Evolutionary conservation across 2,888 invertebrate genomes (phyloP).

Genomic region (Biston betularia): DNA sequence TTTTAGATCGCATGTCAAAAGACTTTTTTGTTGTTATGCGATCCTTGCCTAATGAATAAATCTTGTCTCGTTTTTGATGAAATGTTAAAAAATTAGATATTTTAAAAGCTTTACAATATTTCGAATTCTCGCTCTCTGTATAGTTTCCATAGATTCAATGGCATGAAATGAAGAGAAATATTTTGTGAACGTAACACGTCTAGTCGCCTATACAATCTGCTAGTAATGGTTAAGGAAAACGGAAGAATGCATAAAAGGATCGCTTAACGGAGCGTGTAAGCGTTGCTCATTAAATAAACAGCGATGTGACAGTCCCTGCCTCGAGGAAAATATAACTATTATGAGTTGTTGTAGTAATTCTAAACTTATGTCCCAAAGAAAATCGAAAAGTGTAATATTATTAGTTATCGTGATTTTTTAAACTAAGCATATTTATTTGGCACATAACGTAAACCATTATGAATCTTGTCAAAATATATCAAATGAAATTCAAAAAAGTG

Average conservation of each 20-base stretch:
- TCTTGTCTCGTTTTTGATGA: too few relatives aligned
- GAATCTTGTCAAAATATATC: too few relatives aligned
- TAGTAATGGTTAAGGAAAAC: conserved; percentile 19
- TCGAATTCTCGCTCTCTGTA: neutral
- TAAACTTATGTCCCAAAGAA: neutral
- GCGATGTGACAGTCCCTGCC: neutral
- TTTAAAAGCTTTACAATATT: neutral
- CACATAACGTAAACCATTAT: too few relatives aligned
- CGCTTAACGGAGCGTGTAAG: conserved; percentile 19
- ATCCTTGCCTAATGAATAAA: too few relatives aligned
- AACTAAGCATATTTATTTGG: too few relatives aligned
- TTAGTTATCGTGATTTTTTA: too few relatives aligned
- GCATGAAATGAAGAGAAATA: neutral
- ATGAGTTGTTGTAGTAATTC: neutral
- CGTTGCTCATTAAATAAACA: conserved; percentile 23
- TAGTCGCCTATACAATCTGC: conserved; percentile 8
- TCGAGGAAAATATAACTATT: neutral
- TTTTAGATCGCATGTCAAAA: too few relatives aligned
- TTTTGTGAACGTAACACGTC: neutral
- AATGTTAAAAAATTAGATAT: too few relatives aligned
- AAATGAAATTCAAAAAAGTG: too few relatives aligned
- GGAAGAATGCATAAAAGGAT: conserved; percentile 14
- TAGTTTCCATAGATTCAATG: neutral
- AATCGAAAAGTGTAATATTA: too few relatives aligned
- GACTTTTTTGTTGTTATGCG: too few relatives aligned